Conservation (phyloP, 2,888 invertebrate genomes). For the Cantharis lateralis region DNA sequence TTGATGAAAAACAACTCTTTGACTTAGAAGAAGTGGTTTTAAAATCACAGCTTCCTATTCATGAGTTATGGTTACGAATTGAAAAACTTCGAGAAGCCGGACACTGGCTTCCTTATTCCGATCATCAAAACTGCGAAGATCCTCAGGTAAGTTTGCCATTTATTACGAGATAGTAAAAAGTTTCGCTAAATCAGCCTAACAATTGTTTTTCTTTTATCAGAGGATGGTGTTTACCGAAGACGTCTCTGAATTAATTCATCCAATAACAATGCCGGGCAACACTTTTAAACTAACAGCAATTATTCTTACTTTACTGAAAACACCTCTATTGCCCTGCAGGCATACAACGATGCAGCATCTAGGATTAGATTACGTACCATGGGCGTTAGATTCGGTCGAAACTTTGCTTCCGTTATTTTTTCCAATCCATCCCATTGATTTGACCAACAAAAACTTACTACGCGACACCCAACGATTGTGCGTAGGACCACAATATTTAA, state of each 20-base stretch:
- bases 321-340: constrained; percentile 62
- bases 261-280: constrained; percentile 63
- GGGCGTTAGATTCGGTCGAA: constrained; percentile 60
- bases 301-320: constrained; percentile 63
- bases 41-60: constrained; percentile 67
- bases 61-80: constrained; percentile 75
- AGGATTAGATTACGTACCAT: constrained; percentile 55
- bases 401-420: constrained; percentile 55
- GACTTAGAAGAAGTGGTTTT: constrained; percentile 68
- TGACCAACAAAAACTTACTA: constrained; percentile 50
- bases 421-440: constrained; percentile 48
- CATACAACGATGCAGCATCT: constrained; percentile 55
- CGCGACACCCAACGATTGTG: constrained; percentile 56
- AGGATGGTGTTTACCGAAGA: constrained; percentile 68
- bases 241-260: constrained; percentile 70
- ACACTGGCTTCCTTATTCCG: constrained; percentile 68
- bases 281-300: constrained; percentile 65
- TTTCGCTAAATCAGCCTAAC: no score
- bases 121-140: constrained; percentile 61
- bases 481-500: constrained; percentile 64
- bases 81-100: constrained; percentile 74
- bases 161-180: no score
- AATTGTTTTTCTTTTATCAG: constrained; percentile 53
- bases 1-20: constrained; percentile 59
- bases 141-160: constrained; percentile 47